These are phyloP conservation scores for Philopotamus ludificatus DNA, from an alignment of 1,140 invertebrate species.

Conservation along the genomic window DNA sequence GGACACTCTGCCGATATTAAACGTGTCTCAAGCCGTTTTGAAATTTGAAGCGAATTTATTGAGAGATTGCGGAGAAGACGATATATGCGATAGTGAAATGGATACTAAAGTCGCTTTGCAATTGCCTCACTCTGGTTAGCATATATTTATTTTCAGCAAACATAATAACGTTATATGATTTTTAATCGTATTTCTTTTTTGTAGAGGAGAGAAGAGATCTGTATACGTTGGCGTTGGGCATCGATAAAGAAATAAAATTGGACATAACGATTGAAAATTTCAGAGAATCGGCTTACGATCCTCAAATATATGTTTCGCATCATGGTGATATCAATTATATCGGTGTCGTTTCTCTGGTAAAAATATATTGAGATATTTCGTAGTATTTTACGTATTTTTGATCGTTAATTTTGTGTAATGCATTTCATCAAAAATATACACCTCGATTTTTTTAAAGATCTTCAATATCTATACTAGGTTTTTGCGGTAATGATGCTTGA, in stretches of 20 bases:
- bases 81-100: constrained; percentile 86
- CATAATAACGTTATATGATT: constrained; percentile 5
- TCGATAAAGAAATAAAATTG: constrained; percentile 74
- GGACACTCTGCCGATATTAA: constrained; percentile 81
- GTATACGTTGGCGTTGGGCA: constrained; percentile 67
- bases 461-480: too few relatives aligned
- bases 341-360: too few relatives aligned
- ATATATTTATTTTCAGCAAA: not conserved
- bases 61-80: constrained; percentile 90
- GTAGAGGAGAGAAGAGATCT: constrained; percentile 49
- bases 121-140: constrained; percentile 50
- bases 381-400: too few relatives aligned
- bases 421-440: too few relatives aligned
- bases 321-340: constrained; percentile 79
- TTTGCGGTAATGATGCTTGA: too few relatives aligned
- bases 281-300: constrained; percentile 89
- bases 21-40: constrained; percentile 75
- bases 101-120: constrained; percentile 65
- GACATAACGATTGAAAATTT: constrained; percentile 74
- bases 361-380: too few relatives aligned
- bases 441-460: too few relatives aligned
- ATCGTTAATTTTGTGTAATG: too few relatives aligned
- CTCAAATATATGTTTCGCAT: constrained; percentile 78
- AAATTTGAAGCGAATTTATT: constrained; percentile 84
- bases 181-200: constrained; percentile 15